Evolutionary conservation across 2,888 invertebrate genomes (phyloP).

Genomic region (Eupithecia dodoneata): DNA sequence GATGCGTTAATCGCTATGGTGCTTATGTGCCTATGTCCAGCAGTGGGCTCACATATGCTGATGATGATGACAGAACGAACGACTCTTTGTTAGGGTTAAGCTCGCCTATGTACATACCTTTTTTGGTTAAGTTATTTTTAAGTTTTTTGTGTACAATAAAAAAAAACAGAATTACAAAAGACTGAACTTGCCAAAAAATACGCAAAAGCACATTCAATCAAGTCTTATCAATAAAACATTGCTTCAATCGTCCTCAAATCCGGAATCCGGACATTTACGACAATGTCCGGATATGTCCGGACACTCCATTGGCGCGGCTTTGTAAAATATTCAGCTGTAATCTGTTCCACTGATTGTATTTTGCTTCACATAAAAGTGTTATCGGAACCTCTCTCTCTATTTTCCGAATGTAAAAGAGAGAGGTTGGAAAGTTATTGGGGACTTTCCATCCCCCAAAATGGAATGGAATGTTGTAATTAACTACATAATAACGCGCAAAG

Average conservation of each 20-base stretch:
- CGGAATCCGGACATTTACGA: slow-evolving; percentile 24
- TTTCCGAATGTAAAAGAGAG: background rate
- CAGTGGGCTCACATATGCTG: too few relatives aligned
- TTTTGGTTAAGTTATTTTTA: too few relatives aligned
- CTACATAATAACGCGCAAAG: too few relatives aligned
- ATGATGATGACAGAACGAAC: too few relatives aligned
- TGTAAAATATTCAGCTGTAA: slow-evolving; percentile 35
- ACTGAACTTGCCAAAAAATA: slow-evolving; percentile 14
- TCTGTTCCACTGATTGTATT: slow-evolving; percentile 29
- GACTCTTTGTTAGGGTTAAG: too few relatives aligned
- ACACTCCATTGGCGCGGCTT: slow-evolving; percentile 24
- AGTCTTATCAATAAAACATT: slow-evolving; percentile 30
- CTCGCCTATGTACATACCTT: too few relatives aligned
- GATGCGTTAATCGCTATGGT: too few relatives aligned
- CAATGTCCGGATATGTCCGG: slow-evolving; percentile 22
- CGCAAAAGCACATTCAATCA: slow-evolving; percentile 30
- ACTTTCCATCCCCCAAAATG: too few relatives aligned
- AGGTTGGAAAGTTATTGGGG: too few relatives aligned
- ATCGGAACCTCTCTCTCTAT: background rate
- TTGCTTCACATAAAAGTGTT: background rate
- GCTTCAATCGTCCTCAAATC: slow-evolving; percentile 31
- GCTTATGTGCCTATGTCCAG: too few relatives aligned
- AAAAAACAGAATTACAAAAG: background rate
- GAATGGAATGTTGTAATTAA: too few relatives aligned
- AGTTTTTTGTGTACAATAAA: too few relatives aligned